Percentiles rank a stretch among this genome's conserved stretches.
These are phyloP conservation scores for Lasius fuliginosus DNA, from an alignment of 2,888 invertebrate species.

Conservation along the genomic window DNA sequence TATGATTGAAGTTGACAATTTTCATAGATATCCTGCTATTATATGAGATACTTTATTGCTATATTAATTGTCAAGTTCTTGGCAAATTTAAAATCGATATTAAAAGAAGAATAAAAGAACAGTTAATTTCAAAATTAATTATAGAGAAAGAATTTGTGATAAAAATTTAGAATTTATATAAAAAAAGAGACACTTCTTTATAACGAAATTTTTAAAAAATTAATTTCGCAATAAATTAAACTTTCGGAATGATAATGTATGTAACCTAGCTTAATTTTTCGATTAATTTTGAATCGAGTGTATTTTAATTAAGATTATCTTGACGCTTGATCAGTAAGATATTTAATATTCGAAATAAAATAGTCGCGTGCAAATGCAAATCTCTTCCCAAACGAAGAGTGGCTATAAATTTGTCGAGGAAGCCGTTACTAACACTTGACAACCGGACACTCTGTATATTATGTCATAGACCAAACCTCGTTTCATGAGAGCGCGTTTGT, in stretches of 20 bases:
- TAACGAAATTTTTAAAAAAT: neutral
- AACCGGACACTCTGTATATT: conserved; percentile 23
- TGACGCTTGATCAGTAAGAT: neutral
- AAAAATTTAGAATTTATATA: neutral
- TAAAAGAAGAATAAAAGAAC: neutral
- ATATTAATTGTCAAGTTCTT: neutral
- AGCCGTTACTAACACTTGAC: conserved; percentile 29
- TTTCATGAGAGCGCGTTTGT: conserved; percentile 25
- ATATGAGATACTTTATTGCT: neutral
- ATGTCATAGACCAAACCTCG: conserved; percentile 14
- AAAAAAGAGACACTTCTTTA: neutral
- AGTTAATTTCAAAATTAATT: neutral
- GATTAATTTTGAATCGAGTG: neutral
- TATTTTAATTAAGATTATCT: neutral
- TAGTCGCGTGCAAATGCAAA: neutral
- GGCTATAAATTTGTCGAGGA: conserved; percentile 21
- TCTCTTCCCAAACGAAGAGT: neutral
- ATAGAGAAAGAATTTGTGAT: neutral
- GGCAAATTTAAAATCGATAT: neutral
- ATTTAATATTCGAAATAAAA: neutral
- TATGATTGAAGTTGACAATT: neutral
- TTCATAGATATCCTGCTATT: neutral
- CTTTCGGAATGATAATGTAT: neutral
- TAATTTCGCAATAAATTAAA: neutral
- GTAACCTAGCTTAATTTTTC: neutral